phyloP scores from a whole-genome alignment of 1,140 invertebrate species.

The Ceratina japonica region DNA sequence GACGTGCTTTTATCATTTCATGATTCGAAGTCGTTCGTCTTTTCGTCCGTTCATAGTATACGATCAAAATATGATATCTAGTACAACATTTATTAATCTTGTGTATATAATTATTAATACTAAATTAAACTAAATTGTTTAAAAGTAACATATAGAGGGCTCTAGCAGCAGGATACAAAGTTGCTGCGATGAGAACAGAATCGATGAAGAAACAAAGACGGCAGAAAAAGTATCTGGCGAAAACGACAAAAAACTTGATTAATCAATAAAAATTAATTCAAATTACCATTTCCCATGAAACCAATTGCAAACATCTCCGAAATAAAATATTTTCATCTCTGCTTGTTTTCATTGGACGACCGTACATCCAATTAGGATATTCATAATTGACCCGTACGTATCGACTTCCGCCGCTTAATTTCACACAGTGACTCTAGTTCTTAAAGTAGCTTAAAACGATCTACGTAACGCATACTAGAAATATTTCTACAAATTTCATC shows the following conservation, averaged over 20 bases:
- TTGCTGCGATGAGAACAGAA: slow-evolving; percentile 43
- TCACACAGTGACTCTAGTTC: background rate
- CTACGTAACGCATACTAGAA: background rate
- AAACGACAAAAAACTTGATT: background rate
- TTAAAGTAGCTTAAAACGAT: slow-evolving; percentile 6
- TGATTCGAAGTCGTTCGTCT: background rate
- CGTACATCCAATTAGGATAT: background rate
- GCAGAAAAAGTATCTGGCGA: background rate
- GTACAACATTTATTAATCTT: background rate
- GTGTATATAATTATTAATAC: background rate
- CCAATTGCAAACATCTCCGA: too few species aligned
- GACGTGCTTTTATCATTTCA: background rate
- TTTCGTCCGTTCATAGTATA: background rate
- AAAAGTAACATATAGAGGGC: slow-evolving; percentile 58
- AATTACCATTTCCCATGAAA: too few species aligned
- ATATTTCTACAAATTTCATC: background rate
- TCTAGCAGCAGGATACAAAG: slow-evolving; percentile 55
- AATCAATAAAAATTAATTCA: too few species aligned
- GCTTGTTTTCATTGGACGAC: background rate
- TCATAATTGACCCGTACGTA: background rate
- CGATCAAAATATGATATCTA: background rate
- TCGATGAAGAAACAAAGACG: background rate
- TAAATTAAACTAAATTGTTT: slow-evolving; percentile 15
- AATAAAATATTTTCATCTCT: too few species aligned
- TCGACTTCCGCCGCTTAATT: background rate